These are phyloP conservation scores for Lepidotrigona ventralis DNA, from an alignment of 1,140 invertebrate genomes.

Conservation along the genomic window DNA sequence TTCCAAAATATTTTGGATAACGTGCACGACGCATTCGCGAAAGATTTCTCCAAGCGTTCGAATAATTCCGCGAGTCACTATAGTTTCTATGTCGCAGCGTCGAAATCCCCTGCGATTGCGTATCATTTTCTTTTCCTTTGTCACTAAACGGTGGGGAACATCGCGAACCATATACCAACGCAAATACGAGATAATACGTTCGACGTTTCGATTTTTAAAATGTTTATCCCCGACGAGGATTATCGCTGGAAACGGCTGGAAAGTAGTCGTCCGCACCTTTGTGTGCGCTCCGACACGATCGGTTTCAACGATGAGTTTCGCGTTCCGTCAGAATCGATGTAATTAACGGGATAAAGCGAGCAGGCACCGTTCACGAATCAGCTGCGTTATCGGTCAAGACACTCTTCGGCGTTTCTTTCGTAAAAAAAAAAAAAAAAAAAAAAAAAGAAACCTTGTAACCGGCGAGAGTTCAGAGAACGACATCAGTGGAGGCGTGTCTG, in stretches of 20 bases:
- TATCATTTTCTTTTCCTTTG: constrained; percentile 3
- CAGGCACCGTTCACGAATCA: background rate
- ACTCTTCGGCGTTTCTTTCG: background rate
- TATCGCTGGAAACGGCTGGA: background rate
- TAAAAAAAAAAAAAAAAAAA: too few species aligned
- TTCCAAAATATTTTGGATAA: background rate
- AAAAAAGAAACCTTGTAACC: background rate
- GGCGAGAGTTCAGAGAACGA: background rate
- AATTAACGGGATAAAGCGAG: constrained; percentile 23
- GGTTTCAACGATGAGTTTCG: background rate
- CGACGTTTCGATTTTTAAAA: background rate
- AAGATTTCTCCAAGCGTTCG: too few species aligned
- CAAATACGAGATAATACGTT: background rate
- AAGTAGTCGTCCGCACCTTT: constrained; percentile 35
- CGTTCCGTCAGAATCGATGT: constrained; percentile 10
- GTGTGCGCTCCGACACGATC: constrained; percentile 26
- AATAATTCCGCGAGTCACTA: background rate
- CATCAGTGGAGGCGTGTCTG: constrained; percentile 1
- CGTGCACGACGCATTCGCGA: too few species aligned
- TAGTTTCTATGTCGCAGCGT: background rate
- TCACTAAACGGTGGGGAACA: background rate
- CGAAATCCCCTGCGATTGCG: background rate
- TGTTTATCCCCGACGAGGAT: background rate
- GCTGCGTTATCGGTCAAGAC: constrained; percentile 32
- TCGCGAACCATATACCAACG: background rate